phyloP scores from a whole-genome alignment of 2,113 vertebrate species.

The Cricetomys ansorgei region DNA sequence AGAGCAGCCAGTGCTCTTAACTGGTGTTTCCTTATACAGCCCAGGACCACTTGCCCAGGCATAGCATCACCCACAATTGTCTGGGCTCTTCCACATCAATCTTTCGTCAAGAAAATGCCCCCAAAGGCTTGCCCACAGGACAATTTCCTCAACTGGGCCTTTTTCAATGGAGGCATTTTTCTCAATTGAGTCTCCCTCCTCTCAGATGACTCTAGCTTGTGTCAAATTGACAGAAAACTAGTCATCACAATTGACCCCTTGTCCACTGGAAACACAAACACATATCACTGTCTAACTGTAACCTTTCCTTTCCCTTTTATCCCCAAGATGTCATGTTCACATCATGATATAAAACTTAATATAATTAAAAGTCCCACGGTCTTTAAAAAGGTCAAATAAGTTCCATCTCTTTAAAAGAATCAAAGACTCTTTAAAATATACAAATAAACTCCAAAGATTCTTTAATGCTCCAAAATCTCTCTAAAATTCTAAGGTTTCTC shows the following conservation, averaged over 20 bases:
- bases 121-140: neutral
- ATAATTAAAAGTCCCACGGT: neutral
- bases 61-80: neutral
- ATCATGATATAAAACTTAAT: neutral
- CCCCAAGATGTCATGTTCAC: neutral
- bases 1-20: no score
- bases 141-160: no score
- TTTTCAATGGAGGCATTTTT: neutral
- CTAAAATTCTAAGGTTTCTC: neutral
- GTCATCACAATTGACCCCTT: neutral
- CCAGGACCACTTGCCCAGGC: no score
- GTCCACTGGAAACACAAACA: neutral
- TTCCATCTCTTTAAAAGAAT: neutral
- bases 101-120: neutral
- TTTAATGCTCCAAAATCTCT: neutral
- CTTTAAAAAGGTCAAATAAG: neutral
- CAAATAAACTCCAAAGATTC: neutral
- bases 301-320: neutral
- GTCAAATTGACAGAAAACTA: neutral
- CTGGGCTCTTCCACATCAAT: neutral
- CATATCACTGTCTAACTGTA: neutral
- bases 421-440: neutral
- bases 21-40: neutral
- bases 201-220: neutral
- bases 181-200: neutral